Percentiles rank a stretch among this genome's conserved stretches.
These are phyloP conservation scores for Polyommatus icarus DNA, from an alignment of 2,888 invertebrate genomes.

Conservation along the genomic window DNA sequence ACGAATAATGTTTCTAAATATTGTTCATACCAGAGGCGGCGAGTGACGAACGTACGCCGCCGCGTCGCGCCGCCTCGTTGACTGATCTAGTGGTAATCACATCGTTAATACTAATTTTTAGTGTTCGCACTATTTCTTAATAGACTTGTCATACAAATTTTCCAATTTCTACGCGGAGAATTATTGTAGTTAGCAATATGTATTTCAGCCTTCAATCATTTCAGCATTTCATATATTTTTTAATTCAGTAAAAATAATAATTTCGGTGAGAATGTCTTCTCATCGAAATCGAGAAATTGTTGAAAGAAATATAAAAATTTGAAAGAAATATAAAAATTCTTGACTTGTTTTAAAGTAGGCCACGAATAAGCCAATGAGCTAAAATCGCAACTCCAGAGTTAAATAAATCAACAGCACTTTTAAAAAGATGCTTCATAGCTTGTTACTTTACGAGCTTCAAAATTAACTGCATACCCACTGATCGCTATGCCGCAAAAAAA, in stretches of 20 bases:
- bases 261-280: not conserved
- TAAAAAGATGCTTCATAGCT: not conserved
- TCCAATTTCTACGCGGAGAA: not conserved
- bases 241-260: no score
- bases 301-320: no score
- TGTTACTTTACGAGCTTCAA: not conserved
- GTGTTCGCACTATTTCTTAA: not conserved
- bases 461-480: not conserved
- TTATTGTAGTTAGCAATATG: not conserved
- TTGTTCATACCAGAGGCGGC: not conserved
- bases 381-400: not conserved
- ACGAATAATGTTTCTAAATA: constrained; percentile 16
- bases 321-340: not conserved
- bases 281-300: no score
- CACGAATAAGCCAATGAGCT: not conserved
- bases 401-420: not conserved
- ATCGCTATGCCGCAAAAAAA: not conserved
- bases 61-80: not conserved
- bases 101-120: not conserved
- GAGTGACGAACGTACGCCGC: not conserved
- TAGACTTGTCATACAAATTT: not conserved
- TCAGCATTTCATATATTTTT: not conserved
- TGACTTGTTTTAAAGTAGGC: not conserved
- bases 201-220: no score
- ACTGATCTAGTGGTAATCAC: constrained; percentile 12